phyloP scores from a whole-genome alignment of 2,888 invertebrate genomes.

The Drosophila barbarae region DNA sequence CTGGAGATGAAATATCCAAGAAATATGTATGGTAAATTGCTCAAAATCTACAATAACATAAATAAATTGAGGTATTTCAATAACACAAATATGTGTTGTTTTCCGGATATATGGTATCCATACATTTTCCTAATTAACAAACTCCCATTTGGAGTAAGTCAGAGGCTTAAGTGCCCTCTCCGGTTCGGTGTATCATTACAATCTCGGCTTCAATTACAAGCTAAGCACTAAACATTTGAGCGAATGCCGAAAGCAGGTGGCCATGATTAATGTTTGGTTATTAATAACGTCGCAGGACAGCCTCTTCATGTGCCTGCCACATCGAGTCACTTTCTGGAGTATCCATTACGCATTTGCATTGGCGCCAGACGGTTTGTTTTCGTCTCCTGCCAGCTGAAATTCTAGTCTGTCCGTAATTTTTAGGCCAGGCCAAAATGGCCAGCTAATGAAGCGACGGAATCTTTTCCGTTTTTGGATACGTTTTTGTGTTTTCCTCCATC shows the following conservation, averaged over 20 bases:
- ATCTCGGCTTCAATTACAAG: conserved; percentile 61
- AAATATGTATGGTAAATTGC: too few species aligned
- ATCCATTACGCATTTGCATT: conserved; percentile 69
- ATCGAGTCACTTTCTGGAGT: conserved; percentile 67
- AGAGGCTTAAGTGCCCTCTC: conserved; percentile 26
- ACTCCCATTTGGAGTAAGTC: conserved; percentile 14
- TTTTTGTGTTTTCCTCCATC: conserved; percentile 22
- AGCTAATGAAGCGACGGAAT: conserved; percentile 57
- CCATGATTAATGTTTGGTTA: conserved; percentile 64
- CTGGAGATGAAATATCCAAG: too few species aligned
- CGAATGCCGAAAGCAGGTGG: conserved; percentile 53
- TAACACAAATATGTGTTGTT: not conserved
- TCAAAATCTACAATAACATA: not conserved
- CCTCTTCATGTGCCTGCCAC: conserved; percentile 52
- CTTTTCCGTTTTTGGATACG: conserved; percentile 16
- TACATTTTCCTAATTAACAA: conserved; percentile 24
- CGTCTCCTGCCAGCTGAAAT: conserved; percentile 10
- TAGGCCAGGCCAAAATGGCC: not conserved
- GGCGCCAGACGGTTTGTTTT: conserved; percentile 23
- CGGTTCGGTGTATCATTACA: conserved; percentile 41
- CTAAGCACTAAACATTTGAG: conserved; percentile 61
- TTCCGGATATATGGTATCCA: not conserved
- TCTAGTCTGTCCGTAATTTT: conserved; percentile 9
- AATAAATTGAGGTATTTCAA: not conserved
- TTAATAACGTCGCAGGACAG: conserved; percentile 54